Base-by-base conservation (phyloP, 2,888 invertebrate genomes). In the Scaptomyza reducta region DNA sequence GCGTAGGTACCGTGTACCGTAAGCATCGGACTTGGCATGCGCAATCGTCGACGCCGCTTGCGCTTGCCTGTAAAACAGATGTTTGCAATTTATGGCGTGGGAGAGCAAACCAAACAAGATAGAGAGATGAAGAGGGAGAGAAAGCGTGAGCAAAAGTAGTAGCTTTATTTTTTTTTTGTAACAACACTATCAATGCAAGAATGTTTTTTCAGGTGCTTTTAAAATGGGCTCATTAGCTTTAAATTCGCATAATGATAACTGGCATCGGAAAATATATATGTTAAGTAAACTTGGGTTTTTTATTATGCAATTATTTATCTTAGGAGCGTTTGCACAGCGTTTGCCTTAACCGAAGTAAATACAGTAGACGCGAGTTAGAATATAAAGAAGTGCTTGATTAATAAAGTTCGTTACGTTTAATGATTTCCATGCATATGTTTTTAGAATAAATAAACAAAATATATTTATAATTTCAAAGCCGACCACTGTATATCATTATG, bases 271-370 rank as follows among this genome's bases (percentile, higher is more conserved):
- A 7, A 33, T 42, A 25, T 18, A 38, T 46, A 35, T 42, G 46
- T 27, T 16, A 44, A 40, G 27, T 60, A 9, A 18, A 41, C 41
- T n/a, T 58, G 31, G 27, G n/a, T 16, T 40, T 38, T 40, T 60
- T 65, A 78, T 80, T 80, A 81, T 73, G 79, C 66, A 80, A 79
- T 77, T 71, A 57, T 57, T 64, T 41, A 22, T 35, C 27, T 11
- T 44, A 31, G 14, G 49, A 46, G 40, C 25, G 22, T 14, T 29
- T 22, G 18, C 38, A 59, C 16, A 38, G 49, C 22, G 45, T 33
- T 3, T 31, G 47, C 10, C 49, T 54, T 13, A 11, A 22, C 18
- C 44, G 47, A 18, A 33, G n/a, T 29, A 44, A 9, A 22, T 25
- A 25, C 9, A 50, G 38, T 25, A 25, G 9, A 6, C 14, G 4